These are phyloP conservation scores for Galerucella nymphaeae DNA, from an alignment of 2,888 invertebrate genomes.

Conservation along the genomic window DNA sequence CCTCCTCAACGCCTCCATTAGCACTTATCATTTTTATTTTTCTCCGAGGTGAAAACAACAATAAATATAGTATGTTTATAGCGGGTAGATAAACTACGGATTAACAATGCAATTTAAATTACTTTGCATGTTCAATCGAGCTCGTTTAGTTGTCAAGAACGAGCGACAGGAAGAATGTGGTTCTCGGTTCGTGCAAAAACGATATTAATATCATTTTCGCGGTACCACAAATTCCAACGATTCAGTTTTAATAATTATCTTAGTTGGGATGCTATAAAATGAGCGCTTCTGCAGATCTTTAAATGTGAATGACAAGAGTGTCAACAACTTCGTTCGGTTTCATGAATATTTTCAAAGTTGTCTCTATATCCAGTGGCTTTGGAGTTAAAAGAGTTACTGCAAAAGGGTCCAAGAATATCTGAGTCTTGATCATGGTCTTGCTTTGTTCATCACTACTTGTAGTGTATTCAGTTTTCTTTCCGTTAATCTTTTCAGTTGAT, in stretches of 20 bases:
- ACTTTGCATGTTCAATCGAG: conserved; percentile 2
- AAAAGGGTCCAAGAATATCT: too few relatives aligned
- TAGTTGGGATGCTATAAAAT: neutral
- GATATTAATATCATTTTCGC: neutral
- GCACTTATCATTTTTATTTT: neutral
- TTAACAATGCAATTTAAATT: conserved; percentile 4
- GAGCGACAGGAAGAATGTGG: neutral
- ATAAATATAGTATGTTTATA: neutral
- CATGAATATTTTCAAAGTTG: too few relatives aligned
- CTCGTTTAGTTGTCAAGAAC: conserved; percentile 1
- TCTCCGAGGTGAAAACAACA: neutral
- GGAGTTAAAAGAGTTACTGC: too few relatives aligned
- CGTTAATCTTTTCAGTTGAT: too few relatives aligned
- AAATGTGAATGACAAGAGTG: too few relatives aligned
- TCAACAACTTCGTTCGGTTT: too few relatives aligned
- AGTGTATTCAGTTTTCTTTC: too few relatives aligned
- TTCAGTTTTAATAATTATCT: neutral
- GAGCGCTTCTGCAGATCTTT: too few relatives aligned
- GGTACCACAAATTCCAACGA: neutral
- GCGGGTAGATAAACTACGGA: neutral
- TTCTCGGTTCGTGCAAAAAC: neutral
- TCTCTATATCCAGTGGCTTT: too few relatives aligned
- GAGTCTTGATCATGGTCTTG: too few relatives aligned
- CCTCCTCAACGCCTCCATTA: neutral
- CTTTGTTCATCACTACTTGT: too few relatives aligned